Base-by-base conservation (phyloP, 2,113 vertebrate genomes). In the Atherinomorus stipes region DNA sequence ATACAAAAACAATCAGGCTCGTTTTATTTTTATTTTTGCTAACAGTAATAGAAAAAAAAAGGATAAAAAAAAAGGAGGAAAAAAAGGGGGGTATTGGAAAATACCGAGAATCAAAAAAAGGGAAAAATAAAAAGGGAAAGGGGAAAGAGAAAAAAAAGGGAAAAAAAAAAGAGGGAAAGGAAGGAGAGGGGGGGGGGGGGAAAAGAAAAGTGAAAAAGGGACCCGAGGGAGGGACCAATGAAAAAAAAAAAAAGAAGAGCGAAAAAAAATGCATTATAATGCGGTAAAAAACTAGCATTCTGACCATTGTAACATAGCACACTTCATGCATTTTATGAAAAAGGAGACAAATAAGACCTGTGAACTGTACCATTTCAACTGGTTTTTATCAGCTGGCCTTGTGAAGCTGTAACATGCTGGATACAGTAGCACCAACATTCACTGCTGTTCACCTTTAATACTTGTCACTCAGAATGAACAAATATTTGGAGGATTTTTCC, bases 361-460 rank as follows among this genome's bases (percentile, higher is more conserved):
- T 49, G 82, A 88, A 56, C 15, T 67, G n/a, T 19, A 54, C 38
- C 80, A 86, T 15, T 71, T 83, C 47, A 31, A 5, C 34, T 38
- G 2, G 28, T n/a, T 64, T 62, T 86, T 74, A 76, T 79, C 72
- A 80, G 66, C 28, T 50, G 56, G 25, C 76, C 76, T 64, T 78
- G 75, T 34, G 23, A 60, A 77, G 60, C 1, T 38, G 19, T 4
- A 57, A 54, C 44, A 49, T 15, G 25, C 9, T n/a, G 40, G 21
- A 56, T n/a, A n/a, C n/a, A n/a, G n/a, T 21, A 56, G 56, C 15
- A 49, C 1, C 13, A 44, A 38, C 31, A 21, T 18, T 3, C n/a
- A 23, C 61, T 54, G 19, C 45, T 52, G 21, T 59, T 57, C 28
- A 34, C 23, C n/a, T 65, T n/a, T 16, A 21, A 40, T 38, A 62